Evolutionary conservation across 1,140 invertebrate genomes (phyloP), one percentile per base, ranked within the genome.

Genomic region (Listronotus bonariensis): DNA sequence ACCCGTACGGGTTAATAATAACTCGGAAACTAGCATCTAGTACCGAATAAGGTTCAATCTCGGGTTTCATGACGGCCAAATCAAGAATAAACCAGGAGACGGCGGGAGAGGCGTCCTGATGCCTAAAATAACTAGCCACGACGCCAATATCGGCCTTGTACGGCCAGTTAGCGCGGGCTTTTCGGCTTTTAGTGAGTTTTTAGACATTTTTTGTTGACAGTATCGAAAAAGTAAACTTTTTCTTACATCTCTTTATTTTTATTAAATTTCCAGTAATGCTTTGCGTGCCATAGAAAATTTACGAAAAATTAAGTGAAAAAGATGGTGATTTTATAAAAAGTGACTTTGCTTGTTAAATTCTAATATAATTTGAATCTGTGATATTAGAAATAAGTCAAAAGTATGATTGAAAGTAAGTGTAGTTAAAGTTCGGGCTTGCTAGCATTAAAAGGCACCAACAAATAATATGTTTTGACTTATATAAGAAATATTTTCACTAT

Each of bases 1-100:
- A 65, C 64, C 64, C 55, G 64, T 59, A 59, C 64, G 56, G 71
- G 65, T 77, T 77, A 75, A 76, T 74, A 75, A 77, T 77, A 77
- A 74, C 71, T 69, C 53, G 43, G 72, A 65, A 66, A 59, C 68
- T 60, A 53, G 43, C 59, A 66, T 65, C 68, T 69, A 75, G 68
- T 73, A 67, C 77, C 76, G 72, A 77, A 78, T 79, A 77, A 67
- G 76, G 77, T 73, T 73, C 74, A 77, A 78, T 77, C 77, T 79
- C 77, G 74, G 71, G 72, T 79, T 79, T 77, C 77, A 75, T 51
- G 62, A 74, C 70, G 69, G 61, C 76, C 76, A 74, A 77, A 76
- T 77, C 72, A 68, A 79, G 76, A 74, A 76, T 77, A 76, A 76
- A 74, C 72, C 70, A 59, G 53, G 58, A 46, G 46, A 43, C 46